A percentile compares a stretch with the other conserved stretches of the same genome.
Conservation (phyloP, 2,113 vertebrate genomes). For the Glareola pratincola region DNA sequence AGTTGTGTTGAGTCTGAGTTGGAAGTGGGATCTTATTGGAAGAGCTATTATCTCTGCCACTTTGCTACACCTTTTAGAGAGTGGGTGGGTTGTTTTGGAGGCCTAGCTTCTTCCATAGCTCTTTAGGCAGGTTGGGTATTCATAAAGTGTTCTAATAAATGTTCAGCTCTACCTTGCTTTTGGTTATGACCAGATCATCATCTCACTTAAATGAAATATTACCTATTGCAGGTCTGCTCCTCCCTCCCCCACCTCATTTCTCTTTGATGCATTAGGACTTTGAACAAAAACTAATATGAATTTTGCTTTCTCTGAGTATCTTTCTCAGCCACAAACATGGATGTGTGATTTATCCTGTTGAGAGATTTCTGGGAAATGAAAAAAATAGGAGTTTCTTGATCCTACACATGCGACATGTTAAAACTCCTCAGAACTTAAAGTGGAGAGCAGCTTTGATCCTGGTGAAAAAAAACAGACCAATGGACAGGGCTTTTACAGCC, state of each 20-base stretch:
- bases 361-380: neutral
- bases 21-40: neutral
- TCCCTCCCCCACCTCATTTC: no score
- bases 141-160: neutral
- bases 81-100: neutral
- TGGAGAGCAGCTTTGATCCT: neutral
- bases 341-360: neutral
- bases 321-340: neutral
- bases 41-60: neutral
- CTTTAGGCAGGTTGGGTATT: neutral
- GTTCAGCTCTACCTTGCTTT: neutral
- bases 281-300: neutral
- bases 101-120: neutral
- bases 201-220: neutral
- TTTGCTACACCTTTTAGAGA: neutral
- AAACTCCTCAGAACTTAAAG: neutral
- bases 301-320: neutral
- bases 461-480: neutral
- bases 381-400: neutral
- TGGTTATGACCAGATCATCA: neutral
- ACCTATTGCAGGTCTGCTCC: accelerated
- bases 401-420: neutral
- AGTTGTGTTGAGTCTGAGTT: neutral
- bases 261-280: neutral
- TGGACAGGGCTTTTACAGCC: neutral